Conservation (phyloP, 2,888 invertebrate species). For the Noctua comes region DNA sequence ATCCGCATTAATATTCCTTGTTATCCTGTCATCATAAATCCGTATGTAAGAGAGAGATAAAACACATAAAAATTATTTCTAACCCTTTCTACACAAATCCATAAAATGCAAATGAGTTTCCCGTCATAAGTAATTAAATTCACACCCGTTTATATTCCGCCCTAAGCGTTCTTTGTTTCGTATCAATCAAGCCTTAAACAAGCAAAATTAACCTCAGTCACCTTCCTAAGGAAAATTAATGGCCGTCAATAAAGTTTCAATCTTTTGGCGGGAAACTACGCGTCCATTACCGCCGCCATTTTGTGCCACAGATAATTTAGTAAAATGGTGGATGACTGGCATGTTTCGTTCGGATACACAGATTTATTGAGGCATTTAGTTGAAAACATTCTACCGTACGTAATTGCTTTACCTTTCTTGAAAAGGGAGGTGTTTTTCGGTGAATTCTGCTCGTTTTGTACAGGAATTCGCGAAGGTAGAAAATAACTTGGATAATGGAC, state of each 20-base stretch:
- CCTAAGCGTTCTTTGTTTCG: constrained; percentile 48
- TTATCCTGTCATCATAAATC: constrained; percentile 14
- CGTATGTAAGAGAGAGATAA: constrained; percentile 18
- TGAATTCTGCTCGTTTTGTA: constrained; percentile 9
- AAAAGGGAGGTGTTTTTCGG: constrained; percentile 28
- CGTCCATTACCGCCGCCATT: constrained; percentile 69
- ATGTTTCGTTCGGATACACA: constrained; percentile 63
- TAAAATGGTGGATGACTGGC: constrained; percentile 78
- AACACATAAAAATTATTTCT: constrained; percentile 21
- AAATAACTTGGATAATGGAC: background rate
- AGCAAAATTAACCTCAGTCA: constrained; percentile 67
- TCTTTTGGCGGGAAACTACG: constrained; percentile 70
- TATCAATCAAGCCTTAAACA: constrained; percentile 65
- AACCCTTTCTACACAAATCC: constrained; percentile 25
- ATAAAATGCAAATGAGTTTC: constrained; percentile 52
- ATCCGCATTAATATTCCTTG: constrained; percentile 37
- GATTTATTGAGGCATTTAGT: constrained; percentile 69
- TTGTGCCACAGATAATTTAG: constrained; percentile 72
- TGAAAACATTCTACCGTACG: constrained; percentile 50
- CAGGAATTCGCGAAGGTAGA: background rate
- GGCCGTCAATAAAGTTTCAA: constrained; percentile 70
- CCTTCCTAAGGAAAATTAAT: constrained; percentile 68
- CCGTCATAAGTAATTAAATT: constrained; percentile 48
- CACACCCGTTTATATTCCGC: constrained; percentile 43
- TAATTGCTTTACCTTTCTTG: constrained; percentile 51